A percentile compares a stretch with the other conserved stretches of the same genome.
phyloP scores from a whole-genome alignment of 2,113 vertebrate genomes.

The Daubentonia madagascariensis region DNA sequence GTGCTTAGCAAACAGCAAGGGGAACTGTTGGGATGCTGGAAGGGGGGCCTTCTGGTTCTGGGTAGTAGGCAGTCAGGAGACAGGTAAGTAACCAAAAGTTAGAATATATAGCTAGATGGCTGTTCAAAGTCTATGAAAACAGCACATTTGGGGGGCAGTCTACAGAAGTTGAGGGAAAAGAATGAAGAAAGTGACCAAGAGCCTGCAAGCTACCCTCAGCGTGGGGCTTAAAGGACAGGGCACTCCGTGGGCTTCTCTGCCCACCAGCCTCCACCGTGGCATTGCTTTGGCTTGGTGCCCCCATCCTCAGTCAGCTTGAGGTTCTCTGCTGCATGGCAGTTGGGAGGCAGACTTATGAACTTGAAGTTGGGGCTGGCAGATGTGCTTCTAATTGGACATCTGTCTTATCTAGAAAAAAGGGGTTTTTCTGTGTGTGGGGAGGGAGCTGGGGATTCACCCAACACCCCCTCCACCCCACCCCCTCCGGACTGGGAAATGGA shows the following conservation, averaged over 20 bases:
- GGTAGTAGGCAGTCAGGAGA: not conserved
- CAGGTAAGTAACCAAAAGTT: not conserved
- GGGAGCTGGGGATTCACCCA: too few species aligned
- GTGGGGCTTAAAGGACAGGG: not conserved
- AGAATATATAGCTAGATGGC: not conserved
- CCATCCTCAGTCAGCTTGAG: not conserved
- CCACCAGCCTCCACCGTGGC: not conserved
- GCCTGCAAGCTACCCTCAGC: too few species aligned
- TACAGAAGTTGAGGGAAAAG: not conserved
- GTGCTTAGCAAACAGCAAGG: not conserved
- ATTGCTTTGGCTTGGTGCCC: not conserved
- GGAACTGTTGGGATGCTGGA: accelerated
- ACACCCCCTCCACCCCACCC: not conserved
- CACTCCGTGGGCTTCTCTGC: not conserved
- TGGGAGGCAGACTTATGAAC: not conserved
- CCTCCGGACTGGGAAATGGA: not conserved
- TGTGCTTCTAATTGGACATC: not conserved
- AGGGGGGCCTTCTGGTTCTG: not conserved
- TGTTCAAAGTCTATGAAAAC: not conserved
- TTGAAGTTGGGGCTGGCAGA: not conserved
- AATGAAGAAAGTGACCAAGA: not conserved
- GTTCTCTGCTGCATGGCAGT: not conserved
- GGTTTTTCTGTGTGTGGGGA: not conserved
- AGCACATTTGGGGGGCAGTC: not conserved
- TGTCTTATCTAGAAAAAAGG: not conserved